phyloP scores from a whole-genome alignment of 2,888 invertebrate species.

The Apodemia hepburni region DNA sequence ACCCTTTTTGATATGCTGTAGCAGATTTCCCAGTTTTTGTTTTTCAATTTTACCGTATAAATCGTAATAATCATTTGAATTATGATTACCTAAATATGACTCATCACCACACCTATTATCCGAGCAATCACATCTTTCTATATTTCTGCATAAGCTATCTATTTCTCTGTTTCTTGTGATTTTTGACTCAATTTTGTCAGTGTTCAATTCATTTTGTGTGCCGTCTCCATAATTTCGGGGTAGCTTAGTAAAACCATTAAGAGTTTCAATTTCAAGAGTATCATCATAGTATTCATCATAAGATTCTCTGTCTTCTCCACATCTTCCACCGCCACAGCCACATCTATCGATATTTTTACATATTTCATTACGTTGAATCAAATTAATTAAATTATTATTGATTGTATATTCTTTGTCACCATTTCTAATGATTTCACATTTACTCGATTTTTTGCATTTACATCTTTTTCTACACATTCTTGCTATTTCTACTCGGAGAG shows the following conservation, averaged over 20 bases:
- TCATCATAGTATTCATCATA: background rate
- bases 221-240: background rate
- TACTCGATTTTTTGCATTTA: background rate
- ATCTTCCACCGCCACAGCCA: background rate
- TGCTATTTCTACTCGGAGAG: background rate
- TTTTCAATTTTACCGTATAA: background rate
- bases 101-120: slow-evolving; percentile 25
- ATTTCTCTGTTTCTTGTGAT: slow-evolving; percentile 13
- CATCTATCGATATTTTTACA: background rate
- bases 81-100: background rate
- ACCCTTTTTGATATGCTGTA: background rate
- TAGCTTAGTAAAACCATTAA: background rate
- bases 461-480: background rate
- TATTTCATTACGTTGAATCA: background rate
- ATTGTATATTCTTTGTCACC: background rate
- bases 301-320: background rate
- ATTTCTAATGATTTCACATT: background rate
- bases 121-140: slow-evolving; percentile 32
- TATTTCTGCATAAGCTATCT: slow-evolving; percentile 27
- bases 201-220: no score
- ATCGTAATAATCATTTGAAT: background rate
- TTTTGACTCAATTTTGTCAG: no score
- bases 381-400: background rate
- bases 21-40: background rate
- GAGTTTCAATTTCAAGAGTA: background rate